Base-by-base conservation (phyloP, 2,888 invertebrate genomes). In the Eilema caniola region DNA sequence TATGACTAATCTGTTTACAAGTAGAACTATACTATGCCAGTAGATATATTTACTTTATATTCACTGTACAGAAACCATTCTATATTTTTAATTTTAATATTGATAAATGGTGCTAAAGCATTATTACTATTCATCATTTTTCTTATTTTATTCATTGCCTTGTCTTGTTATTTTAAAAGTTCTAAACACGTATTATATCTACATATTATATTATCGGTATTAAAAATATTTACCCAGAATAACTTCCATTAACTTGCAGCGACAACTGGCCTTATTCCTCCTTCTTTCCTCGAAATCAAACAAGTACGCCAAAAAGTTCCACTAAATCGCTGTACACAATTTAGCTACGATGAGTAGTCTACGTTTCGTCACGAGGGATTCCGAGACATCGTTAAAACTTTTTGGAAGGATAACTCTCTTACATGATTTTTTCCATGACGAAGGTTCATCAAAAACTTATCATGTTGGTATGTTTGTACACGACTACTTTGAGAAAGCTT, bases 361-460 rank as follows among this genome's bases (percentile, higher is more conserved):
- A 74, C 63, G 67, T 79, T 80, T 74, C 78, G 69, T 72, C 73
- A 71, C 76, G 57, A 67, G 67, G 78, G 79, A 73, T 80, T 81
- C 80, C 67, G 79, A 84, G 81, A 80, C 80, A 80, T 92, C 90
- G 87, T 92, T 92, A 92, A 90, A 92, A 92, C 87, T 92, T 92
- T 88, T 87, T 83, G 80, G 86, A 77, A 74, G 77, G 82, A 85
- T 85, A 88, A 90, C 87, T 85, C 77, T 74, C 85, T 86, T 87
- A 87, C 83, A 86, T 82, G 24, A 86, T 90, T 85, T 86, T 89
- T 87, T 84, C 66, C 70, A 67, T 68, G 65, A 70, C 11, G 62
- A 77, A 78, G 76, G 73, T 88, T 89, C 85, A 84, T 82, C 77
- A 73, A 72, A 79, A 83, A 88, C 84, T 89, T 88, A 84, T 86